phyloP scores from a whole-genome alignment of 2,113 vertebrate genomes.

The Colaptes auratus region DNA sequence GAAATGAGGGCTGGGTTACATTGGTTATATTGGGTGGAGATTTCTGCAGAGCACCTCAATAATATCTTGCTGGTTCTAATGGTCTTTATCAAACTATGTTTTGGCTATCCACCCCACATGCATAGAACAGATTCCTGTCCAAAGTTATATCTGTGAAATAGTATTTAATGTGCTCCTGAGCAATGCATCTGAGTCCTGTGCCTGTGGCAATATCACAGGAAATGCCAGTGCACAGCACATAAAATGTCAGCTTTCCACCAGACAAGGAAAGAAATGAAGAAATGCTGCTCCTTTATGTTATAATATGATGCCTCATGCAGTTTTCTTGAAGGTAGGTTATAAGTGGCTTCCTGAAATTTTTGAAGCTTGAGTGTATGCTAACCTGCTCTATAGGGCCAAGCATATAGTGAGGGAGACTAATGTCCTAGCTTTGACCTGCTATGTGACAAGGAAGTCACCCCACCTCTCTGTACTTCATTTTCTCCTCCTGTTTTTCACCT shows the following conservation, averaged over 20 bases:
- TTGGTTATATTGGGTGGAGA: not conserved
- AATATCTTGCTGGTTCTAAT: not conserved
- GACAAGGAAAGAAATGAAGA: conserved; percentile 45
- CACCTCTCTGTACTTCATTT: not conserved
- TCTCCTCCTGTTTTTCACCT: not conserved
- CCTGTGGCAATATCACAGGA: conserved; percentile 56
- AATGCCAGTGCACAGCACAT: conserved; percentile 48
- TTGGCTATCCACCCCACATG: not conserved
- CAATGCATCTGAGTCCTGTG: conserved; percentile 19
- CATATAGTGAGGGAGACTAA: not conserved
- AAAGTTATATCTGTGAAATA: conserved; percentile 25
- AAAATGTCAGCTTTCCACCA: conserved; percentile 55
- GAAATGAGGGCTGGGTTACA: not conserved
- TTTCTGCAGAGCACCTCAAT: not conserved
- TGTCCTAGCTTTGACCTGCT: not conserved
- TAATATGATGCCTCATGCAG: not conserved
- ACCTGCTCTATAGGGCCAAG: not conserved
- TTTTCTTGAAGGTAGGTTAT: not conserved
- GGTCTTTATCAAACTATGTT: not conserved
- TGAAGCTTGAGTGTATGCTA: not conserved
- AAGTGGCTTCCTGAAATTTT: not conserved
- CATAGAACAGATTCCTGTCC: conserved; percentile 10
- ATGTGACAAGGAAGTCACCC: not conserved
- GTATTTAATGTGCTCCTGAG: conserved; percentile 42
- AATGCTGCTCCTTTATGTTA: conserved; percentile 10